A percentile compares a stretch with the other conserved stretches of the same genome.
Evolutionary conservation across 1,140 invertebrate genomes (phyloP).

Genomic region (Drosophila insularis): DNA sequence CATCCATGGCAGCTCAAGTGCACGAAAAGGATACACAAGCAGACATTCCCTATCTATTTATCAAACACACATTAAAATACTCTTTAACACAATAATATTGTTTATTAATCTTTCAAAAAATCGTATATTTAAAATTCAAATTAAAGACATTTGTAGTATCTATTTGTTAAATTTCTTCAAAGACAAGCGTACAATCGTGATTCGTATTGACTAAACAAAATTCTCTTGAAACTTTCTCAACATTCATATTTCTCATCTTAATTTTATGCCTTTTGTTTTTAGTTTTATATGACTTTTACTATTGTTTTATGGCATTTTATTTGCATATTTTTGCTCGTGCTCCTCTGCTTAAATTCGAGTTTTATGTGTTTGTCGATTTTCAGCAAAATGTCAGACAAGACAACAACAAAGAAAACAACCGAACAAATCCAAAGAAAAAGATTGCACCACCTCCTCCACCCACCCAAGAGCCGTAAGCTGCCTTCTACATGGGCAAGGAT

Average conservation of each 20-base stretch:
- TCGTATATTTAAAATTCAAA: no score
- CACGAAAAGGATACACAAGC: background rate
- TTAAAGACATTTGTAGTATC: no score
- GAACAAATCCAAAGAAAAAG: conserved; percentile 17
- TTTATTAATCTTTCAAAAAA: no score
- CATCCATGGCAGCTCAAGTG: conserved; percentile 14
- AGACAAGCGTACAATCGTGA: background rate
- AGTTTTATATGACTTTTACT: conserved; percentile 55
- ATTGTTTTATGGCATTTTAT: conserved; percentile 79
- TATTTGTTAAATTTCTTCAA: no score
- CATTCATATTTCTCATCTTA: conserved; percentile 42
- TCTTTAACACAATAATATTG: background rate
- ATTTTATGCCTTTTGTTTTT: conserved; percentile 40
- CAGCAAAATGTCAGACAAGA: conserved; percentile 45
- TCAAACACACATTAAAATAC: background rate
- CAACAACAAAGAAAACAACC: conserved; percentile 23
- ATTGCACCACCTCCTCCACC: conserved; percentile 23
- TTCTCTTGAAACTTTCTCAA: conserved; percentile 19
- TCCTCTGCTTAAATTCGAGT: conserved; percentile 51
- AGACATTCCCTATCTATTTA: background rate
- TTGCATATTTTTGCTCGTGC: conserved; percentile 70
- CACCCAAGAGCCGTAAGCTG: background rate
- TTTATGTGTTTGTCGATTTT: conserved; percentile 70
- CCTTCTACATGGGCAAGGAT: conserved; percentile 8
- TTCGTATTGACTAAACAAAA: conserved; percentile 33